Evolutionary conservation across 2,888 invertebrate genomes (phyloP), one percentile per base, ranked within the genome.

Genomic region (Ophion obscuratus): DNA sequence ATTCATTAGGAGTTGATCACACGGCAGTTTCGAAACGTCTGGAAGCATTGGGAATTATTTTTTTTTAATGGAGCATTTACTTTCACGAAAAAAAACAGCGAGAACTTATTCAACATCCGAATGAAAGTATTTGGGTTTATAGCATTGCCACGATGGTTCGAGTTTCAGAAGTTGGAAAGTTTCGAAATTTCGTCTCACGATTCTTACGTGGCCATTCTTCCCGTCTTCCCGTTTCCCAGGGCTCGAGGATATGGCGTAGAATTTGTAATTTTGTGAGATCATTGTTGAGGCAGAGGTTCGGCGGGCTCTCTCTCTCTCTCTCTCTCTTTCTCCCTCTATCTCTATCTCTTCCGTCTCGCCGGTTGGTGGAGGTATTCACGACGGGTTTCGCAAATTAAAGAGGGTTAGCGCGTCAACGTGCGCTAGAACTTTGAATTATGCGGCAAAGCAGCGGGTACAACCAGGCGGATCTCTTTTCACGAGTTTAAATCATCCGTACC

Each of bases 341-440:
- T 14, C 61, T 5, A 10, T 24, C 74, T 59, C 66, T n/a, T 57
- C 10, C 77, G 17, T 17, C 53, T 67, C 14, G 6, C 40, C n/a
- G 17, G 31, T 17, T 73, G 36, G 57, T 9, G 24, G 7, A 47
- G 61, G 66, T 77, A 70, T 80, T 77, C 76, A 57, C 76, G 76
- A 83, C 62, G 67, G 57, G 68, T 76, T 85, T 77, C 40, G 76
- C 61, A 76, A 83, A 85, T 85, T 85, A 85, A 85, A 76, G 83
- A 79, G 79, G 73, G 80, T 83, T 83, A 83, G 73, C 66, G 76
- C 71, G 83, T 79, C 76, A 80, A 83, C 80, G 71, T 64, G 80
- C 17, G 14, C 66, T 77, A 67, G 67, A 85, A 85, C 85, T 80
- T 80, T 76, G 61, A 83, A 85, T 85, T 57, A 80, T 76, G 81